Evolutionary conservation across 2,888 invertebrate genomes (phyloP), one percentile per base, ranked within the genome.

Genomic region (Andrena hattorfiana): DNA sequence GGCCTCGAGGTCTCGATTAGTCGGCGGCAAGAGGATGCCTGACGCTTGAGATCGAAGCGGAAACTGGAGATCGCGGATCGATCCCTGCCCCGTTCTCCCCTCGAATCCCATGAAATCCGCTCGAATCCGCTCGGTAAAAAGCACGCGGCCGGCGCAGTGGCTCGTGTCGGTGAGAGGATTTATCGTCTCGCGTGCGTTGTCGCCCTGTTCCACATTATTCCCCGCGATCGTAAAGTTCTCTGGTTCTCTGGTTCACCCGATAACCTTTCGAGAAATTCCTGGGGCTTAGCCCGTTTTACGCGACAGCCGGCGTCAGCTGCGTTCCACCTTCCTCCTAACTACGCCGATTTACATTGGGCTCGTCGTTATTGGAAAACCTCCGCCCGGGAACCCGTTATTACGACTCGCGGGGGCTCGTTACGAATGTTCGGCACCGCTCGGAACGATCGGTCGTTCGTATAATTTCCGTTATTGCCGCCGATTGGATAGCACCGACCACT

Each of bases 221-320:
- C 72, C 10, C 49, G n/a, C 32, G 81, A n/a, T 72, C 68, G 75
- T 76, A 76, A 72, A 81, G 49, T 32, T 72, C 71, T 81, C 71
- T 20, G 8, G 66, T 35, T 72, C 68, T 72, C 78, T 74, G 74
- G 83, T 81, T 81, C 76, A 64, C 72, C 76, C 72, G 81, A 76
- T 83, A 81, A 83, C 83, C 83, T 83, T 81, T 83, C 72, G 48
- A 76, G 76, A 76, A 83, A 81, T 81, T 76, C 69, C 73, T 49
- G n/a, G 5, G 16, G 23, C 48, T 48, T 54, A 56, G 23, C 23
- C 4, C 16, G 60, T 49, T 69, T 62, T 42, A 20, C 49, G 60
- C 62, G 66, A 74, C 69, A 13, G 6, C 23, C 30, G 20, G 10
- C 10, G 63, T 20, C 20, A 28, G 28, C 35, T 49, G 28, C 42